A percentile compares a stretch with the other conserved stretches of the same genome.
Conservation (phyloP, 2,888 invertebrate genomes). For the Tiliacea aurago region DNA sequence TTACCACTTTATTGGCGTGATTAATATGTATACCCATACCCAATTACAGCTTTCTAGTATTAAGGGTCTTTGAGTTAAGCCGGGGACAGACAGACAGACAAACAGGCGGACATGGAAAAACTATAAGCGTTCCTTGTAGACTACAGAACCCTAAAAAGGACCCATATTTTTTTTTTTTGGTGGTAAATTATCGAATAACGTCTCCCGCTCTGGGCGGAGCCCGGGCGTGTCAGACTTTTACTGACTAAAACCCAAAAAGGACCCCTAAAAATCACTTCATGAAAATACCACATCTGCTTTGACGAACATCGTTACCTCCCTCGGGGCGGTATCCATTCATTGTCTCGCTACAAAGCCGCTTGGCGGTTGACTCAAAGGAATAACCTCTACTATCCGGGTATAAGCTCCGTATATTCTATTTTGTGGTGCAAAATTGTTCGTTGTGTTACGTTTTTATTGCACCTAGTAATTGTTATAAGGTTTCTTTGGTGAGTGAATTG, state of each 20-base stretch:
- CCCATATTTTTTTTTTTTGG: no score
- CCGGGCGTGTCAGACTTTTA: no score
- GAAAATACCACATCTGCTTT: constrained; percentile 56
- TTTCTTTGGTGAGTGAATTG: constrained; percentile 5
- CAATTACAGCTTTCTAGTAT: no score
- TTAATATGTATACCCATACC: no score
- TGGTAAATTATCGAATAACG: no score
- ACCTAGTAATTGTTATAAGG: constrained; percentile 23
- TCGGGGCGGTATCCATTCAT: constrained; percentile 65
- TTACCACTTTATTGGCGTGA: no score
- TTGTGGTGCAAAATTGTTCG: constrained; percentile 54
- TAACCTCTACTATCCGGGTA: constrained; percentile 61
- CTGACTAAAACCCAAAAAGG: no score
- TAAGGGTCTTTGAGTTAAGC: no score
- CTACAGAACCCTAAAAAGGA: background rate
- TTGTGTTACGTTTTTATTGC: constrained; percentile 44
- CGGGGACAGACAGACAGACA: no score
- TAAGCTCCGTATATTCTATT: constrained; percentile 61
- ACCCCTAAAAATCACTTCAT: constrained; percentile 3
- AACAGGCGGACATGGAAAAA: no score
- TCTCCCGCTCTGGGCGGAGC: no score
- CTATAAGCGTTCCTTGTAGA: no score
- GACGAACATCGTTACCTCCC: constrained; percentile 53
- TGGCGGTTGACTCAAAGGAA: constrained; percentile 72
- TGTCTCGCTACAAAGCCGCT: constrained; percentile 67